phyloP scores from a whole-genome alignment of 2,113 vertebrate genomes.

The Ageneiosus marmoratus region DNA sequence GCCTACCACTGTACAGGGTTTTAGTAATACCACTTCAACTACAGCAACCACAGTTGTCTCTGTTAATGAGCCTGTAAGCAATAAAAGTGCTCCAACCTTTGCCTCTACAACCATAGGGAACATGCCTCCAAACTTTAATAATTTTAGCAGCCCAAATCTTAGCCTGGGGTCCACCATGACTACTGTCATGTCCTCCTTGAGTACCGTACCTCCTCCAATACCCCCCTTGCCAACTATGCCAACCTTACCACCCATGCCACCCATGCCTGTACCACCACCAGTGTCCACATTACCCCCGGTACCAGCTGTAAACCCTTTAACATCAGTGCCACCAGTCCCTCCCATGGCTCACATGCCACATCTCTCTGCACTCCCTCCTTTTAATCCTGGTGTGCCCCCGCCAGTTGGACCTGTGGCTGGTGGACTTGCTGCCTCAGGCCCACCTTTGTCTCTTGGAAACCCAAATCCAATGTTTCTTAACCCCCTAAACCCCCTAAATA shows the following conservation, averaged over 20 bases:
- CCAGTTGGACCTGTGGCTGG: constrained; percentile 84
- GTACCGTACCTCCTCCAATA: constrained; percentile 90
- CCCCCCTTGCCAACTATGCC: constrained; percentile 88
- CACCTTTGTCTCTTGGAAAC: constrained; percentile 81
- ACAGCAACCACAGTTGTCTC: constrained; percentile 84
- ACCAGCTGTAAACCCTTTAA: constrained; percentile 84
- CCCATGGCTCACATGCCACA: constrained; percentile 88
- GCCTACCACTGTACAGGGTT: constrained; percentile 84
- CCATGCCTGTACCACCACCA: constrained; percentile 89
- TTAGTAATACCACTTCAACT: constrained; percentile 81
- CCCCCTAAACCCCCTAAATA: constrained; percentile 84
- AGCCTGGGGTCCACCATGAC: constrained; percentile 82
- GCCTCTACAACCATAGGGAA: constrained; percentile 79
- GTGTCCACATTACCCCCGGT: constrained; percentile 89
- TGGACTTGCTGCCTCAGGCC: constrained; percentile 85
- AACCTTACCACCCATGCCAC: constrained; percentile 90
- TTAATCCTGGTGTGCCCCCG: constrained; percentile 86
- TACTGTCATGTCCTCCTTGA: constrained; percentile 83
- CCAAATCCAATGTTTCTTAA: constrained; percentile 91
- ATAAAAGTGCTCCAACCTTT: constrained; percentile 85
- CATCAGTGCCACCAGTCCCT: constrained; percentile 86
- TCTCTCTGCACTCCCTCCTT: constrained; percentile 86
- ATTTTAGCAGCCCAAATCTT: constrained; percentile 87
- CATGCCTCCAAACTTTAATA: constrained; percentile 85
- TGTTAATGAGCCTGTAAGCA: constrained; percentile 80